Evolutionary conservation across 2,888 invertebrate species (phyloP).

Genomic region (Rhagophthalmus giganteus): DNA sequence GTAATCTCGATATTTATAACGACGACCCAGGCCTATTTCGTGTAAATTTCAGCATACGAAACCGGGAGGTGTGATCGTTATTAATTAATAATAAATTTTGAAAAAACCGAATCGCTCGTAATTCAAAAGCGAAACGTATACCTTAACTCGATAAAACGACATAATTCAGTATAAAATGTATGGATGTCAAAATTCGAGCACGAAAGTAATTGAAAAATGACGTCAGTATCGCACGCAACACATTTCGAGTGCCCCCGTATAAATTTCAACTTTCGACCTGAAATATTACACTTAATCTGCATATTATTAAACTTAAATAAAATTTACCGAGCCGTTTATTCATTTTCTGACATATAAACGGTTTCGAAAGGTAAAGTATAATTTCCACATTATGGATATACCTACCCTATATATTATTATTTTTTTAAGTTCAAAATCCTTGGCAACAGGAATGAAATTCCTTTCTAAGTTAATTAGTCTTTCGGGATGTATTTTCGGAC

Average conservation of each 20-base stretch:
- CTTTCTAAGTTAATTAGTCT: neutral
- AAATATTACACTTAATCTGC: slow-evolving; percentile 3
- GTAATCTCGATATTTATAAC: neutral
- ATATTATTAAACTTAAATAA: slow-evolving; percentile 6
- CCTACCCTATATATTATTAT: too few relatives aligned
- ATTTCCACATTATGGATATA: too few relatives aligned
- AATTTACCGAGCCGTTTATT: neutral
- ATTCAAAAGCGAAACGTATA: too few relatives aligned
- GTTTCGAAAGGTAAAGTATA: neutral
- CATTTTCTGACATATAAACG: neutral
- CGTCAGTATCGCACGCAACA: slow-evolving; percentile 2
- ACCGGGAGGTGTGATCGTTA: neutral
- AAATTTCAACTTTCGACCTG: neutral
- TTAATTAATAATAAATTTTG: neutral
- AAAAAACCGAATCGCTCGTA: neutral
- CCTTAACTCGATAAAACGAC: too few relatives aligned
- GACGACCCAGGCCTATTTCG: neutral
- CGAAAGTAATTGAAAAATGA: slow-evolving; percentile 4
- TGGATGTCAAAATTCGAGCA: slow-evolving; percentile 2
- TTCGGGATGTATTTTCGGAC: neutral
- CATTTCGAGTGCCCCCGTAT: slow-evolving; percentile 2
- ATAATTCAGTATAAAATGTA: slow-evolving; percentile 2
- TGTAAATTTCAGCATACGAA: neutral
- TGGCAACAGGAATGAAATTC: neutral
- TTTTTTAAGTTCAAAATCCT: neutral